Conservation (phyloP, 1,140 invertebrate genomes). For the Sminthurides bifidus region DNA sequence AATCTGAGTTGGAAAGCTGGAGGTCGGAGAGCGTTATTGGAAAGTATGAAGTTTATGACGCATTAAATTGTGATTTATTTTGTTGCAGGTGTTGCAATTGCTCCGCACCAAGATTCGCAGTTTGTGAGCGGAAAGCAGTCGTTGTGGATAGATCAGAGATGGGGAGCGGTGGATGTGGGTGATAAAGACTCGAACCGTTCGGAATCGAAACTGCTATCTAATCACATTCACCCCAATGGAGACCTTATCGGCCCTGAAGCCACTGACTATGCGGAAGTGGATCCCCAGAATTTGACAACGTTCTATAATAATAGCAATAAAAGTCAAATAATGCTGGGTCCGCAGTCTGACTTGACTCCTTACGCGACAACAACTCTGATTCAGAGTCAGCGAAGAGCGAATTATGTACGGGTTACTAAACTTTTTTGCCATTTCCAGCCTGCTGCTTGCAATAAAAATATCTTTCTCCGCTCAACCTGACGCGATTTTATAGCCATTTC, state of each 20-base stretch:
- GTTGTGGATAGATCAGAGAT: slow-evolving; percentile 61
- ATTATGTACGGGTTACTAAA: slow-evolving; percentile 28
- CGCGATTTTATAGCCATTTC: not conserved
- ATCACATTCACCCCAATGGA: slow-evolving; percentile 35
- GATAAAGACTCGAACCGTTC: slow-evolving; percentile 47
- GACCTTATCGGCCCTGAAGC: slow-evolving; percentile 34
- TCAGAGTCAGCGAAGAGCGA: slow-evolving; percentile 33
- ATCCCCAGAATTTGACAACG: slow-evolving; percentile 57
- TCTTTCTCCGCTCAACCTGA: not conserved
- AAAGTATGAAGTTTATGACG: not conserved
- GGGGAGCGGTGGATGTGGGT: slow-evolving; percentile 48
- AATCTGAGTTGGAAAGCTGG: too few relatives aligned
- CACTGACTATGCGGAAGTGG: slow-evolving; percentile 65
- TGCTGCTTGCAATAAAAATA: not conserved
- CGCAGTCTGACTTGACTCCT: slow-evolving; percentile 50
- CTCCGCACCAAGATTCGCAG: slow-evolving; percentile 29
- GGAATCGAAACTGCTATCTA: slow-evolving; percentile 49
- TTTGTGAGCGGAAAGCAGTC: slow-evolving; percentile 49
- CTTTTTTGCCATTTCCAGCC: not conserved
- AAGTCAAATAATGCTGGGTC: slow-evolving; percentile 13
- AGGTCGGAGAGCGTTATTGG: not conserved
- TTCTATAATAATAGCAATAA: slow-evolving; percentile 58
- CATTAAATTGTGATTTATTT: slow-evolving; percentile 1
- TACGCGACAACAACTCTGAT: slow-evolving; percentile 70
- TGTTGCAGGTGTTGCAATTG: slow-evolving; percentile 28